Base-by-base conservation (phyloP, 2,113 vertebrate species). In the Burhinus oedicnemus region DNA sequence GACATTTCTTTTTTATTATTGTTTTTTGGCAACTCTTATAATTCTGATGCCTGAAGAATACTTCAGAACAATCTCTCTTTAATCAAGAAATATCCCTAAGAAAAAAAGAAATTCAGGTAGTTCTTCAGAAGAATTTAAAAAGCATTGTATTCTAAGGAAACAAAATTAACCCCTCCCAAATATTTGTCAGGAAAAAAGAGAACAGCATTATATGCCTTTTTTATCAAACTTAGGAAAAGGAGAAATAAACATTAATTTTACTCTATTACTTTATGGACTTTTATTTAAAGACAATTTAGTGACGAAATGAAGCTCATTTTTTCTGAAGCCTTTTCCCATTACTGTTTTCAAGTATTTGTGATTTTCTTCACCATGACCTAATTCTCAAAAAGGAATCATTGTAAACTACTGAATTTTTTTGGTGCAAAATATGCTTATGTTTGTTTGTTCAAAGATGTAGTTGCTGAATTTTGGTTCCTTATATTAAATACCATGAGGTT, bases 381-480 rank as follows among this genome's bases (percentile, higher is more conserved):
- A 51, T 90, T 87, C 20, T 47, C 16, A 10, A 47, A 92, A 90
- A 74, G n/a, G 30, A 90, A 27, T 40, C 1, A 44, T 15, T 62
- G 30, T 44, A 52, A 93, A 88, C 36, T 83, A 40, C 32, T 78
- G 21, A 15, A 11, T 60, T 30, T 74, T 75, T 94, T 40, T 68
- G 11, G 38, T 45, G 30, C 70, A 69, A 79, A 69, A 65, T 80
- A 65, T 2, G 15, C 27, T 49, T 36, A 15, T 77, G 17, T 96
- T 93, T 89, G 23, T 83, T 95, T 96, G 26, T 96, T 89, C 36
- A 47, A 15, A 83, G 62, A 54, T 42, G 19, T 45, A 75, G 44
- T 36, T 83, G 54, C 71, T 96, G 64, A 84, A 44, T 92, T 95
- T 95, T 62, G 65, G 22, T 55, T 94, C 65, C 79, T 92, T 83